A percentile compares a stretch with the other conserved stretches of the same genome.
phyloP scores from a whole-genome alignment of 2,888 invertebrate species.

The Cerastis rubricosa region DNA sequence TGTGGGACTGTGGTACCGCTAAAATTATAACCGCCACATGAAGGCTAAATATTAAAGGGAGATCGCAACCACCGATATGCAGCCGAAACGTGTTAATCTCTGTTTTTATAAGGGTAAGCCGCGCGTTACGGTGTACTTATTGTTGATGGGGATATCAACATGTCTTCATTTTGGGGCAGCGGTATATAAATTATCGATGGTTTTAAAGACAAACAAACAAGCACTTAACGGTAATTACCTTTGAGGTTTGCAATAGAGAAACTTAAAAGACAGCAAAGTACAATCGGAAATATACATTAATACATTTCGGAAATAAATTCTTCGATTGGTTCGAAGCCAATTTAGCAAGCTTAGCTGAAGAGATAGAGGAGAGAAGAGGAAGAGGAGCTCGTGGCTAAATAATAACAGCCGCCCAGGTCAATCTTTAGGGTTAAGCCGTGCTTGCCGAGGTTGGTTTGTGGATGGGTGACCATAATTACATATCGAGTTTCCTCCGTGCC shows the following conservation, averaged over 20 bases:
- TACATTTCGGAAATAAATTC: slow-evolving; percentile 9
- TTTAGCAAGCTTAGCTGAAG: slow-evolving; percentile 24
- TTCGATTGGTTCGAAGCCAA: slow-evolving; percentile 36
- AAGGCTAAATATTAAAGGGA: slow-evolving; percentile 73
- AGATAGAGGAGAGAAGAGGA: no score
- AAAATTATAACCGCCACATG: slow-evolving; percentile 75
- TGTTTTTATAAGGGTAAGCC: slow-evolving; percentile 67
- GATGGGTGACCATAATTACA: no score
- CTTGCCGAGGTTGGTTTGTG: no score
- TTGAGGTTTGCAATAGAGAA: not conserved
- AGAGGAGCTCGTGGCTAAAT: no score
- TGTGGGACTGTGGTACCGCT: slow-evolving; percentile 66
- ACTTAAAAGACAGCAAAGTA: slow-evolving; percentile 1
- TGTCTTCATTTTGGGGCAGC: slow-evolving; percentile 41
- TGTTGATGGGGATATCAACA: slow-evolving; percentile 61
- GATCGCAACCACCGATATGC: slow-evolving; percentile 67
- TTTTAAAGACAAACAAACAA: slow-evolving; percentile 11
- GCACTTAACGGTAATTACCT: not conserved
- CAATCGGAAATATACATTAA: not conserved
- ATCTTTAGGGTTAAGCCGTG: no score
- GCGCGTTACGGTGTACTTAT: slow-evolving; percentile 44
- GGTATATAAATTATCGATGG: slow-evolving; percentile 14
- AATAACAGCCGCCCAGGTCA: no score
- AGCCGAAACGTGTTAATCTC: slow-evolving; percentile 72
- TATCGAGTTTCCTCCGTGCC: no score